Base-by-base conservation (phyloP, 2,113 vertebrate species). In the Atrichornis clamosus region DNA sequence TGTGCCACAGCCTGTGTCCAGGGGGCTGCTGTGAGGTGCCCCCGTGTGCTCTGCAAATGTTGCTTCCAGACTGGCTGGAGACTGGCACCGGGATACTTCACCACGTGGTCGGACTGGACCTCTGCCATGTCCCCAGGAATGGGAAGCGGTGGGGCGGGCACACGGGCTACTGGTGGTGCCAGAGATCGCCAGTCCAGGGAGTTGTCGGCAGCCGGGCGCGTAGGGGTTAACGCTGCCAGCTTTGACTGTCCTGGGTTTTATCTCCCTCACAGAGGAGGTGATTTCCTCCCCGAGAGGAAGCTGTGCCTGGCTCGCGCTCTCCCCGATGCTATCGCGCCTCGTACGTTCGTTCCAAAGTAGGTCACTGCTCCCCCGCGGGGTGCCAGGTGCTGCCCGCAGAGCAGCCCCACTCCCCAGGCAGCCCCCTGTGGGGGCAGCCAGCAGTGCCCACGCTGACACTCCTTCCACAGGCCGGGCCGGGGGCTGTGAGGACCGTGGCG, bases 211-310 rank as follows among this genome's bases (percentile, higher is more conserved):
- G 44, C 74, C 47, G 21, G 75, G 67, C 7, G 0, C 17, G 12
- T 24, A 65, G 16, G 83, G 79, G 96, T 97, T 96, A 96, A 91
- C 1, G 7, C 53, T 42, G 70, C 50, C 10, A 6, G 42, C 72
- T 7, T 19, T 72, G 53, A 20, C 87, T 74, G 83, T 62, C 82
- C 82, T 87, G 88, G 50, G n/a, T 53, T 83, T 94, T 82, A 83
- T 94, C 94, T 96, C 42, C 72, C 59, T 44, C 27, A 13, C 33
- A 81, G 86, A 93, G 75, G 87, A 82, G 93, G 91, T 65, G 74
- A 82, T 96, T 96, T 97, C 96, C 96, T 94, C 94, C 58, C 74
- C 3, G 5, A 84, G 92, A 94, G 96, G 96, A 97, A 96, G 84
- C 89, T 22, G 13, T 68, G 91, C 94, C 69, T 16, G 28, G 81